Evolutionary conservation across 1,140 invertebrate genomes (phyloP).

Genomic region (Dreissena rostriformis): DNA sequence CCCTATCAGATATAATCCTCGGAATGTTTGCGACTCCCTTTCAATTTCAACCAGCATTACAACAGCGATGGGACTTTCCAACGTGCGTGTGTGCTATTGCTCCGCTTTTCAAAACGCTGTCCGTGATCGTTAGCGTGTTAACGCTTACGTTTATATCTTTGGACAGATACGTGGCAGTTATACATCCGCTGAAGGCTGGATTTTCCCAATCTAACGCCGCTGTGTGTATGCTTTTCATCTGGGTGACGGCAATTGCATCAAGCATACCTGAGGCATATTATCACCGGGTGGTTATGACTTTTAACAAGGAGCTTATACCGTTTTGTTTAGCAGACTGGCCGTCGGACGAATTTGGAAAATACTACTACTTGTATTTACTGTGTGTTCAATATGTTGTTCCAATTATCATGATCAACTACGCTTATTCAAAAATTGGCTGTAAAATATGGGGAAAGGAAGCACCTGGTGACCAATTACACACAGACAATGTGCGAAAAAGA

Average conservation of each 20-base stretch:
- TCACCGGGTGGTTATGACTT: constrained; percentile 65
- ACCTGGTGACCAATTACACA: constrained; percentile 89
- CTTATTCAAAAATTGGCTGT: constrained; percentile 88
- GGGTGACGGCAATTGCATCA: constrained; percentile 69
- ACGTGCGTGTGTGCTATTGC: constrained; percentile 92
- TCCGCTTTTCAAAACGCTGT: constrained; percentile 88
- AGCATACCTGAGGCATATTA: constrained; percentile 74
- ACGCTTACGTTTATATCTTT: constrained; percentile 91
- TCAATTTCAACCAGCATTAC: constrained; percentile 92
- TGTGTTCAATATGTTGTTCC: constrained; percentile 89
- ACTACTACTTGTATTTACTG: constrained; percentile 80
- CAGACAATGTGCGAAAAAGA: constrained; percentile 88
- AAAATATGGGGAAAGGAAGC: constrained; percentile 89
- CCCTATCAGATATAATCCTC: constrained; percentile 76
- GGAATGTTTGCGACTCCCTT: constrained; percentile 83
- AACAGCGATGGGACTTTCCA: constrained; percentile 91
- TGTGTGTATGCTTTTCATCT: constrained; percentile 74
- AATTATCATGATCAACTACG: constrained; percentile 89
- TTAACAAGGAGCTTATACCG: constrained; percentile 31
- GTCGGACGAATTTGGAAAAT: constrained; percentile 57
- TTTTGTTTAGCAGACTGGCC: constrained; percentile 64
- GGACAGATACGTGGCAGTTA: constrained; percentile 89
- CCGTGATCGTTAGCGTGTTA: constrained; percentile 91
- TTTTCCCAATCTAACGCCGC: constrained; percentile 69
- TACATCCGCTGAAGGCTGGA: constrained; percentile 86